Percentiles rank a stretch among this genome's conserved stretches.
These are phyloP conservation scores for Oreohelix idahoensis DNA, from an alignment of 1,140 invertebrate genomes.

Conservation along the genomic window DNA sequence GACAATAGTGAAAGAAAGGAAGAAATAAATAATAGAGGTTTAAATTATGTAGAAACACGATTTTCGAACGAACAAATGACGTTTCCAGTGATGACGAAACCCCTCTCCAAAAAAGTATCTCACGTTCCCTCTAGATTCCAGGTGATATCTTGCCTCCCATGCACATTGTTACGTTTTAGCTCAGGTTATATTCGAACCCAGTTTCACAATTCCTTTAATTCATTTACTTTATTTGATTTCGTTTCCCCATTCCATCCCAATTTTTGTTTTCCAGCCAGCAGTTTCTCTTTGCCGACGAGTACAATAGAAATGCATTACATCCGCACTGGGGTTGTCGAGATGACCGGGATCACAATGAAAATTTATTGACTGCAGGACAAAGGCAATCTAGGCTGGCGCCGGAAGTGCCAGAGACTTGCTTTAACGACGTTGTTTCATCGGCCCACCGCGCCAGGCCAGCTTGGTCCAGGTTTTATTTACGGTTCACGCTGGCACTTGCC, in stretches of 20 bases:
- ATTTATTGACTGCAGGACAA: conserved; percentile 38
- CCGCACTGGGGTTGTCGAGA: conserved; percentile 19
- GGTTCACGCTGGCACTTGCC: neutral
- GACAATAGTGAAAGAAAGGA: too few species aligned
- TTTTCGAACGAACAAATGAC: too few species aligned
- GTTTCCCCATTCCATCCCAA: neutral
- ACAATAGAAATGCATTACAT: conserved; percentile 33
- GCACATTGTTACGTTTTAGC: too few species aligned
- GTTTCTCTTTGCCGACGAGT: neutral
- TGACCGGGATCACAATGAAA: neutral
- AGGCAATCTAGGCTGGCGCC: conserved; percentile 17
- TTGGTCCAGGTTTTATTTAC: conserved; percentile 11
- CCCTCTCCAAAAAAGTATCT: too few species aligned
- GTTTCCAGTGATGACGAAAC: too few species aligned
- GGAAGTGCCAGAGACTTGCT: conserved; percentile 32
- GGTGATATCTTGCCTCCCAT: too few species aligned
- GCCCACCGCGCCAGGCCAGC: neutral
- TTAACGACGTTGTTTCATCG: conserved; percentile 15
- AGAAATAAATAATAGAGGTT: too few species aligned
- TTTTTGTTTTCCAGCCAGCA: neutral
- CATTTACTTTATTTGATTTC: too few species aligned
- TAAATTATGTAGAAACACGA: too few species aligned
- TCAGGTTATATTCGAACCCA: too few species aligned
- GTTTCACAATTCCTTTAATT: too few species aligned
- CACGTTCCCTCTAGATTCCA: too few species aligned